Evolutionary conservation across 2,888 invertebrate species (phyloP).

Genomic region (Minunthozetes semirufus): DNA sequence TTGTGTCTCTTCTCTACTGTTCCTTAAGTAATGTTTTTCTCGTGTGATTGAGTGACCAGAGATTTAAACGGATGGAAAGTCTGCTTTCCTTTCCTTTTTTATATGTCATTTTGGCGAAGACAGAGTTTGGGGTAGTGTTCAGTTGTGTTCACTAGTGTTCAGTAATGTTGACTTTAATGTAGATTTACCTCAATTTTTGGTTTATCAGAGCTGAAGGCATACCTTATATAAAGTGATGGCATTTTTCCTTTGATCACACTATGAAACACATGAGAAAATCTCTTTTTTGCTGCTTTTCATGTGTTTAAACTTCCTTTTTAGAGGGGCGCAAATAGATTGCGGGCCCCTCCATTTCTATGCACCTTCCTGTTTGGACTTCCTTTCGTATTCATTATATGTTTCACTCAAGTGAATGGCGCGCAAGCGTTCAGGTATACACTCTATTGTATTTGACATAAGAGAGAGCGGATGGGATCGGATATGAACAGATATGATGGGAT

Average conservation of each 20-base stretch:
- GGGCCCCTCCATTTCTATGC: constrained; percentile 18
- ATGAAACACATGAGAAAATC: constrained; percentile 28
- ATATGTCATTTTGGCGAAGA: not conserved
- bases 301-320: constrained; percentile 30
- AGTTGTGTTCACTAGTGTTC: constrained; percentile 4
- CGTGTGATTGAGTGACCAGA: constrained; percentile 13
- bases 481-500: constrained; percentile 17
- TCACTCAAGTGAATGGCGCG: constrained; percentile 1
- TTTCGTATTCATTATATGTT: constrained; percentile 29
- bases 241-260: constrained; percentile 19
- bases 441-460: constrained; percentile 16
- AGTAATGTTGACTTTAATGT: constrained; percentile 12
- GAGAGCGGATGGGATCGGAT: constrained; percentile 18
- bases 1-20: not conserved
- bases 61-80: too few relatives aligned
- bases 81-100: not conserved
- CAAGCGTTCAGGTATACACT: constrained; percentile 31
- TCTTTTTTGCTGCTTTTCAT: constrained; percentile 32
- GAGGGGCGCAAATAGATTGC: not conserved
- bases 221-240: constrained; percentile 25
- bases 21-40: constrained; percentile 4
- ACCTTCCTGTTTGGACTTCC: constrained; percentile 32
- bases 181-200: constrained; percentile 16
- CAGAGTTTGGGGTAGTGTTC: not conserved
- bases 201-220: constrained; percentile 17